Conservation (phyloP, 2,113 vertebrate species). For the Gobio gobio region DNA sequence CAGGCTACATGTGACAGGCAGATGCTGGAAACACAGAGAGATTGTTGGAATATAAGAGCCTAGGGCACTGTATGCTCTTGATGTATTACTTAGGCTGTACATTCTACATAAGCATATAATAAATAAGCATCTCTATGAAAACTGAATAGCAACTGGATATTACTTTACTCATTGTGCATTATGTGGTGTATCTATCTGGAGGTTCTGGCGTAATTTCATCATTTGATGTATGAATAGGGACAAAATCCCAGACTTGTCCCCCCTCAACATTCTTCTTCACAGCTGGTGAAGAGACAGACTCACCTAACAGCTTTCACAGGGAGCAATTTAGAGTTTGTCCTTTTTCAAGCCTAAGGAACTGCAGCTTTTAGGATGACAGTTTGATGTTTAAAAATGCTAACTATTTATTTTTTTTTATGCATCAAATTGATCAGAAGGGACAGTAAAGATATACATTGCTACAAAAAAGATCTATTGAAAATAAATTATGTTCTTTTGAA, state of each 20-base stretch:
- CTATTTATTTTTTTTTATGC: neutral
- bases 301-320: conserved; percentile 51
- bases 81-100: neutral
- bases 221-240: conserved; percentile 36
- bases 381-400: neutral
- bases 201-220: conserved; percentile 16
- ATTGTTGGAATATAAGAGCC: neutral
- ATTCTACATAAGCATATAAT: neutral
- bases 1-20: no score
- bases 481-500: no score
- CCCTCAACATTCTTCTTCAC: conserved; percentile 43
- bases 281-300: conserved; percentile 41
- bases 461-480: no score
- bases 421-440: no score
- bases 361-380: conserved; percentile 19
- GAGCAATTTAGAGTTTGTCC: conserved; percentile 44
- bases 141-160: neutral
- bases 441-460: no score
- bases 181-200: conserved; percentile 17
- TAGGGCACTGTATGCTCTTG: neutral
- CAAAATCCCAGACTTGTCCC: conserved; percentile 24
- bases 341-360: conserved; percentile 36
- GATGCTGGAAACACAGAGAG: neutral
- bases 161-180: neutral
- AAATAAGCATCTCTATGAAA: neutral